These are phyloP conservation scores for Novumbra hubbsi DNA, from an alignment of 2,797 vertebrate species.

Conservation along the genomic window DNA sequence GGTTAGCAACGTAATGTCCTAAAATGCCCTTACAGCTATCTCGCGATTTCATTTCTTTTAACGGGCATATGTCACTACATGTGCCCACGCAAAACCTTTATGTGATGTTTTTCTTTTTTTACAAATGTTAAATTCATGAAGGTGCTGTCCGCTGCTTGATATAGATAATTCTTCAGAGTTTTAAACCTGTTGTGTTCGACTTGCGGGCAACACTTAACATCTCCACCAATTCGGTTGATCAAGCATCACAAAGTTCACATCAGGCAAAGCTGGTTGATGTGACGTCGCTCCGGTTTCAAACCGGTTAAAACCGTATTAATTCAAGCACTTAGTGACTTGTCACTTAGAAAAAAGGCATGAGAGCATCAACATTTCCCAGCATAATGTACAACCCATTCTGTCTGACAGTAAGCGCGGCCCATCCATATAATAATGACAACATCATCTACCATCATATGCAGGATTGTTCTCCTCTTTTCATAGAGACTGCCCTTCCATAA, in stretches of 20 bases:
- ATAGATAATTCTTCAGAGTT: neutral
- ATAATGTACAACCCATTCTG: neutral
- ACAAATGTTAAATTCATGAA: constrained; percentile 4
- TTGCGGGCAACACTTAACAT: neutral
- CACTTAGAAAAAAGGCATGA: neutral
- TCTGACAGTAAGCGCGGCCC: neutral
- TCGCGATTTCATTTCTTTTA: constrained; percentile 34
- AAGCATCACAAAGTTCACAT: neutral
- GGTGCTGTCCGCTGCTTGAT: neutral
- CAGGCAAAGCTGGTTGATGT: neutral
- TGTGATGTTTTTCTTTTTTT: neutral
- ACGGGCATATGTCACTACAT: constrained; percentile 17
- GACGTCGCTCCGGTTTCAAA: neutral
- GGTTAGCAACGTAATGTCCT: constrained; percentile 54
- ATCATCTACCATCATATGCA: constrained; percentile 53
- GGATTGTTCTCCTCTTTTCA: constrained; percentile 60
- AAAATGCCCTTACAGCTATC: constrained; percentile 37
- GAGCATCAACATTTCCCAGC: neutral
- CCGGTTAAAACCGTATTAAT: neutral
- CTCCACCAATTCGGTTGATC: neutral
- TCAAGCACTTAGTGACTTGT: neutral
- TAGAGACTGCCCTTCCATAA: constrained; percentile 63
- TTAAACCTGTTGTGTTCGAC: neutral
- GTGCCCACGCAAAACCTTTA: constrained; percentile 6
- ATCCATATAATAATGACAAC: constrained; percentile 14